A percentile compares a stretch with the other conserved stretches of the same genome.
Conservation (phyloP, 30 jellyfish, hydroid and myxozoan genomes). For the Hydractinia symbiolongicarpus region DNA sequence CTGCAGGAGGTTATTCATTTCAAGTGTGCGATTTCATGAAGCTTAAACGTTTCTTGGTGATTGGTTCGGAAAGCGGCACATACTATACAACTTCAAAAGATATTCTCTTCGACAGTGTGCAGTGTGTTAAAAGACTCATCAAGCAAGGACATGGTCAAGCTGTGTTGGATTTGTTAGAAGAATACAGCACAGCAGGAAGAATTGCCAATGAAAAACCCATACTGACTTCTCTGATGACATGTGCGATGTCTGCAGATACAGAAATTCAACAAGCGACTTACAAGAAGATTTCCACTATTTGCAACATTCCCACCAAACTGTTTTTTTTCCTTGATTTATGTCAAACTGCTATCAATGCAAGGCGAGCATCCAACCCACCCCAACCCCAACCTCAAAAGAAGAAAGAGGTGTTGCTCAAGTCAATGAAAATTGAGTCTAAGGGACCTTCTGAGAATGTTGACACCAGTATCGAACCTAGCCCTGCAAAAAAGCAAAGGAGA, state of each 20-base stretch:
- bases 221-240: slow-evolving; percentile 31
- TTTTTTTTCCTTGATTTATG: slow-evolving; percentile 41
- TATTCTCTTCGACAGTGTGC: slow-evolving; percentile 21
- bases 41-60: slow-evolving; percentile 47
- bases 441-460: slow-evolving; percentile 24
- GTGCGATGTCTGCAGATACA: slow-evolving; percentile 39
- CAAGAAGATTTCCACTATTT: slow-evolving; percentile 22
- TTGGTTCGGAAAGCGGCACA: slow-evolving; percentile 58
- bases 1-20: slow-evolving; percentile 56
- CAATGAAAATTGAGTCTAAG: background rate
- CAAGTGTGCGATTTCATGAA: slow-evolving; percentile 27
- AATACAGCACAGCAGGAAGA: slow-evolving; percentile 46
- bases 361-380: background rate
- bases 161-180: slow-evolving; percentile 31
- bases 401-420: background rate
- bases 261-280: slow-evolving; percentile 33
- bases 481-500: slow-evolving; percentile 45
- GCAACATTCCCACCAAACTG: slow-evolving; percentile 50
- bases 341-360: background rate
- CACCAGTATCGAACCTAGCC: slow-evolving; percentile 3
- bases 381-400: background rate
- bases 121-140: slow-evolving; percentile 15
- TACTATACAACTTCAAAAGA: slow-evolving; percentile 38
- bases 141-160: slow-evolving; percentile 30
- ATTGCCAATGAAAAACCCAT: slow-evolving; percentile 48